Evolutionary conservation across 2,888 invertebrate species (phyloP).

Genomic region (Buathra laborator): DNA sequence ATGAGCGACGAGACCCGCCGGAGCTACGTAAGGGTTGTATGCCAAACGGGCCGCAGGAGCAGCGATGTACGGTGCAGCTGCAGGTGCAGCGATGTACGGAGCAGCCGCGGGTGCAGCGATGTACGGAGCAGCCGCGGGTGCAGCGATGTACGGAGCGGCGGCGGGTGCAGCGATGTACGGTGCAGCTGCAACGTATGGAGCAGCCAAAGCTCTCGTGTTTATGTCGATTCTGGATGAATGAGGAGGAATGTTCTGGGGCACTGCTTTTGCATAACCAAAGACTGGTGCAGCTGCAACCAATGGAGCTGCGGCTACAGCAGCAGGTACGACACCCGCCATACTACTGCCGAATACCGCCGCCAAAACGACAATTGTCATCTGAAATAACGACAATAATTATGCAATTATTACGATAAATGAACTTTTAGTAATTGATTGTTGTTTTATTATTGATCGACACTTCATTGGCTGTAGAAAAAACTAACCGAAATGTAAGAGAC

Average conservation of each 20-base stretch:
- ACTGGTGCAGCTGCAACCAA: conserved; percentile 83
- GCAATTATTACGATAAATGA: background rate
- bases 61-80: conserved; percentile 72
- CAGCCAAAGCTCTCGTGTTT: conserved; percentile 84
- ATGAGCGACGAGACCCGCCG: conserved; percentile 56
- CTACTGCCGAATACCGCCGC: conserved; percentile 77
- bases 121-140: conserved; percentile 84
- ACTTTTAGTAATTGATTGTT: background rate
- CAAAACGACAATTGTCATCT: conserved; percentile 69
- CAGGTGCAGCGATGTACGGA: conserved; percentile 81
- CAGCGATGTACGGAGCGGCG: conserved; percentile 74
- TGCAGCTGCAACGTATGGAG: conserved; percentile 84
- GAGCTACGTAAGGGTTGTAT: conserved; percentile 37
- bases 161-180: conserved; percentile 78
- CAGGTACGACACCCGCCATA: conserved; percentile 83
- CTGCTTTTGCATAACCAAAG: conserved; percentile 87
- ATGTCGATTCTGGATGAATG: conserved; percentile 88
- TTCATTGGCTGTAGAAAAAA: background rate
- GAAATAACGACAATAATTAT: conserved; percentile 19
- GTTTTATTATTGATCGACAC: background rate
- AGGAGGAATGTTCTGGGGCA: conserved; percentile 89
- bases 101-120: conserved; percentile 78
- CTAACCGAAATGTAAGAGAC: conserved; percentile 72
- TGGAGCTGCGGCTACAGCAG: conserved; percentile 83
- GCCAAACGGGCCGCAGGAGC: conserved; percentile 73